Evolutionary conservation across 2,888 invertebrate genomes (phyloP).

Genomic region (Morpho deidamia): DNA sequence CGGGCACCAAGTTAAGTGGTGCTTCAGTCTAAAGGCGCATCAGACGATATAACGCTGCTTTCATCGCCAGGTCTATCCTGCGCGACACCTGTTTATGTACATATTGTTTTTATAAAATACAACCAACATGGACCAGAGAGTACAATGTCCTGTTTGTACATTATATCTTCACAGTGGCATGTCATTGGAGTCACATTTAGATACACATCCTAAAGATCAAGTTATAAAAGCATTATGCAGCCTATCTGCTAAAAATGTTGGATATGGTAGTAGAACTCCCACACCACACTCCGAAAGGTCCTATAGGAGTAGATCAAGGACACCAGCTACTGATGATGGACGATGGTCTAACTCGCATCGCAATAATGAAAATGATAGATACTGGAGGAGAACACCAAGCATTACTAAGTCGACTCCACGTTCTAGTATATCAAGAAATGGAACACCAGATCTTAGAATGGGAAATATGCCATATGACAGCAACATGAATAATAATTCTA

Average conservation of each 20-base stretch:
- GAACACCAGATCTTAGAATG: constrained; percentile 49
- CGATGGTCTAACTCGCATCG: constrained; percentile 51
- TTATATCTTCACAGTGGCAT: constrained; percentile 90
- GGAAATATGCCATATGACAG: constrained; percentile 55
- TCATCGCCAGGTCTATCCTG: constrained; percentile 31
- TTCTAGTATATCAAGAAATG: constrained; percentile 49
- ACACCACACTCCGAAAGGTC: constrained; percentile 65
- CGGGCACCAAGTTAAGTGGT: constrained; percentile 52
- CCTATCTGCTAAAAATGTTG: constrained; percentile 62
- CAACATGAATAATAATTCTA: constrained; percentile 31
- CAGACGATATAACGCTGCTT: constrained; percentile 40
- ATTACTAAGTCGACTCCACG: constrained; percentile 48
- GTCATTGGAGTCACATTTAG: constrained; percentile 87
- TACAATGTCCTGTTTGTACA: constrained; percentile 91
- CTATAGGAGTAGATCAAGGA: constrained; percentile 59
- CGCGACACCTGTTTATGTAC: constrained; percentile 26
- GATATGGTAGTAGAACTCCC: constrained; percentile 58
- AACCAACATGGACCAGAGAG: constrained; percentile 61
- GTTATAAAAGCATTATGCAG: constrained; percentile 87
- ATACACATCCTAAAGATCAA: constrained; percentile 93
- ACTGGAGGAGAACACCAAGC: constrained; percentile 63
- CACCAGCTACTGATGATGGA: constrained; percentile 56
- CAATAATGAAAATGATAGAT: constrained; percentile 54
- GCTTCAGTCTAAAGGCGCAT: constrained; percentile 49
- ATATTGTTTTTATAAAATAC: constrained; percentile 27